A percentile compares a stretch with the other conserved stretches of the same genome.
Conservation (phyloP, 1,140 invertebrate species). For the Drosophila eugracilis region DNA sequence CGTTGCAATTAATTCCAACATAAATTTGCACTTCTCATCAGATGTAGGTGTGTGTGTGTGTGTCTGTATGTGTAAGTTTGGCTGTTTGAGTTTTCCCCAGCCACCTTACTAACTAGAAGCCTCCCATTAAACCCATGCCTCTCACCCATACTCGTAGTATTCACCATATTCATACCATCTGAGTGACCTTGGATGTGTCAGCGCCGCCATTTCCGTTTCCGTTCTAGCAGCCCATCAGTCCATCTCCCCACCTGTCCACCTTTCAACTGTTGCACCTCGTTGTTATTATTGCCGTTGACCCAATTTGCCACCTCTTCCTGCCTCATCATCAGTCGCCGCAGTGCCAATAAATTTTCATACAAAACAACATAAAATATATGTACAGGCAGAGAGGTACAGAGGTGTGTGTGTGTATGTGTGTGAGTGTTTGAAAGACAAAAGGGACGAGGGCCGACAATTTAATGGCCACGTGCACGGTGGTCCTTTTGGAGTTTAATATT, state of each 20-base stretch:
- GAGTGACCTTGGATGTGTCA: conserved; percentile 26
- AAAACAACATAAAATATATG: conserved; percentile 2
- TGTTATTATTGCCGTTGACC: conserved; percentile 41
- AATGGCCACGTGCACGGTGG: conserved; percentile 59
- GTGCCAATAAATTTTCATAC: conserved; percentile 60
- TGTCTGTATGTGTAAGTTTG: too few species aligned
- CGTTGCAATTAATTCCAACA: conserved; percentile 70
- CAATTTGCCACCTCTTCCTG: conserved; percentile 49
- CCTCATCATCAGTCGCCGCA: conserved; percentile 49
- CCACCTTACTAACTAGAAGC: conserved; percentile 11
- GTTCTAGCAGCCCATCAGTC: too few species aligned
- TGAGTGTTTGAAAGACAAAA: background rate
- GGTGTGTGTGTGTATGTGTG: too few species aligned
- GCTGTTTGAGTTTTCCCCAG: conserved; percentile 11
- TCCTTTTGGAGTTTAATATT: conserved; percentile 64
- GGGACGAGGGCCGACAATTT: conserved; percentile 38
- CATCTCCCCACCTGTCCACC: too few species aligned
- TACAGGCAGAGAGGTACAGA: too few species aligned
- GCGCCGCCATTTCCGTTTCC: background rate
- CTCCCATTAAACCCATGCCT: background rate
- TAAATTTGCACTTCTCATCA: conserved; percentile 64
- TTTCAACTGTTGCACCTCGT: conserved; percentile 16
- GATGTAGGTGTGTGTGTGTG: background rate
- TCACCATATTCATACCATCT: conserved; percentile 9
- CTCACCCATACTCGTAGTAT: background rate